Evolutionary conservation across 2,797 vertebrate genomes (phyloP), one percentile per base, ranked within the genome.

Genomic region (Danio aesculapii): DNA sequence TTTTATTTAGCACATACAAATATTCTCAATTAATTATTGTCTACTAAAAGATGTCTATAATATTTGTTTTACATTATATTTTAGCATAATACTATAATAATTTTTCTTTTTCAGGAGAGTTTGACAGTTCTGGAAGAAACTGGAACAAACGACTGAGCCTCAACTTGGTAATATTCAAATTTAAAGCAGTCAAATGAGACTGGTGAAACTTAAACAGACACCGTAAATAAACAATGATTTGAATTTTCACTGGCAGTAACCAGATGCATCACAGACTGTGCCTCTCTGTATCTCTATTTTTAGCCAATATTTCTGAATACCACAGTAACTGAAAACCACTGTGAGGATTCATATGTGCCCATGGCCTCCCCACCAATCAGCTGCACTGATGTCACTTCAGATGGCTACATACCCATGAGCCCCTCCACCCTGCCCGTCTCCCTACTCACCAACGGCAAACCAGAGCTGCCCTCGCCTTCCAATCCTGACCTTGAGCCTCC

Each of bases 391-490:
- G 76, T 77, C 43, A 93, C 92, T 6, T 87, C 91, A 0, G 96
- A 98, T 0, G 97, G 96, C 39, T 99, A 99, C 92, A 96, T 98
- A 86, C 96, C 97, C 68, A 99, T 99, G 98, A 98, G 95, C 82
- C 96, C 96, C 0, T 79, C 87, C 84, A 86, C 89, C 0, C 30
- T 86, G 44, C 70, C 86, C 9, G 89, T 93, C n/a, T 91, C 94
- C 71, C 79, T 87, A 58, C 80, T 82, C 17, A n/a, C 89, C 50
- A 86, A 84, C 52, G 71, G 82, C 69, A 87, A 75, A 3, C 14
- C 67, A 6, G 91, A 93, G 21, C 67, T 87, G n/a, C 71, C 90
- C 8, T 39, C 87, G 0, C 72, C 87, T 55, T 79, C 90, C n/a
- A 59, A 77, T 81, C 89, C 93, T 0, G 90, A 96, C 39, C 55